Evolutionary conservation across 2,888 invertebrate genomes (phyloP).

Genomic region (Lumbricus terrestris): DNA sequence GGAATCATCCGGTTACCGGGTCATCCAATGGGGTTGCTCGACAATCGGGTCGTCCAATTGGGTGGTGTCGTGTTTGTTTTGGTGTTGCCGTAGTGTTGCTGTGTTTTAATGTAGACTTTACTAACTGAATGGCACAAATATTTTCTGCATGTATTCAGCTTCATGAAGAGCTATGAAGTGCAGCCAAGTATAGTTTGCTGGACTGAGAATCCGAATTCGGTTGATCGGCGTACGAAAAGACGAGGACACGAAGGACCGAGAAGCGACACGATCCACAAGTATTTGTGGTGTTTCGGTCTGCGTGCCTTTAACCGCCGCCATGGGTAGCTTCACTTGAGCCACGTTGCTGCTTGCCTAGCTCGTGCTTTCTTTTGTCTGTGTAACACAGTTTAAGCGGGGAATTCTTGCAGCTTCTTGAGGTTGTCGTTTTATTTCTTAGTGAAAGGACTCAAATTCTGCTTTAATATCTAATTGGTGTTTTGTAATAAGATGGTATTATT

Average conservation of each 20-base stretch:
- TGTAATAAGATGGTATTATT: neutral
- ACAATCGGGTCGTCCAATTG: neutral
- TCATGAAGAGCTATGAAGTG: neutral
- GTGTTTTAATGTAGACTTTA: neutral
- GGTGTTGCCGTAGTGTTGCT: neutral
- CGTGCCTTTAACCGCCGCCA: neutral
- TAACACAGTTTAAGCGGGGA: neutral
- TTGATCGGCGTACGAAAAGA: neutral
- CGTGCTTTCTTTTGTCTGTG: neutral
- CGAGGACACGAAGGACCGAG: neutral
- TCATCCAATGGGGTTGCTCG: neutral
- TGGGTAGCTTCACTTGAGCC: neutral
- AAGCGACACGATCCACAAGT: neutral
- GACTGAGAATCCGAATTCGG: neutral
- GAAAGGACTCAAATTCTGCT: neutral
- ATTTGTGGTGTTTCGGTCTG: neutral
- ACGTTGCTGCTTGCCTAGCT: neutral
- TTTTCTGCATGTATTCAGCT: neutral
- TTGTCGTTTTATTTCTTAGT: neutral
- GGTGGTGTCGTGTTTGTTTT: neutral
- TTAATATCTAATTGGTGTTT: neutral
- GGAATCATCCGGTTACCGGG: neutral
- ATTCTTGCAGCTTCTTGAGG: neutral
- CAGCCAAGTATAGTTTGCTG: neutral
- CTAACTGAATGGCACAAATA: neutral